Evolutionary conservation across 2,113 vertebrate species (phyloP), one percentile per base, ranked within the genome.

Genomic region (Heterochromis multidens): DNA sequence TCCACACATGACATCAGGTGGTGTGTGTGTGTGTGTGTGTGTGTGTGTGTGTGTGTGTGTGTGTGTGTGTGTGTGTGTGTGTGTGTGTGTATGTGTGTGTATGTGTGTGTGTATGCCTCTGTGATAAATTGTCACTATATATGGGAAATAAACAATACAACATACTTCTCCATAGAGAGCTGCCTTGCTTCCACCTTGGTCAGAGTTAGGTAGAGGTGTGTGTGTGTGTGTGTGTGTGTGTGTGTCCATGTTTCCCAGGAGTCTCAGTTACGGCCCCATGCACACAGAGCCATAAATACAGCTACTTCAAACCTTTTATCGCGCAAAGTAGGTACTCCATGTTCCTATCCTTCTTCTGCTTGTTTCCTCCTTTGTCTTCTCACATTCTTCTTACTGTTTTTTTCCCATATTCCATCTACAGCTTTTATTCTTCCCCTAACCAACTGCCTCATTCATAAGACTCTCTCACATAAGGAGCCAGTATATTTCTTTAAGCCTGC

Each of bases 111-210:
- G 23, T 85, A 27, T 16, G 11, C 2, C 7, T 78, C 13, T 57
- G 78, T 88, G 85, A 90, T 94, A 81, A 92, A 94, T 89, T 21
- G 5, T 77, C 77, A 78, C 85, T 76, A 80, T 90, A 79, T 78
- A 77, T 60, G 33, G 72, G 74, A 87, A 88, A 90, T 89, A 91
- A 90, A 92, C 86, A 92, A 88, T 84, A 86, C 80, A 88, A 82
- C 82, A 80, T 80, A 82, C 62, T 91, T 89, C 82, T 87, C 90
- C 85, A 82, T 11, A 62, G 86, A 80, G 79, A 85, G 59, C 46
- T 10, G 12, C 49, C 59, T 83, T 81, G 19, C 74, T 80, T 87
- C 49, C 77, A 82, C 56, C 59, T 62, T 54, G 52, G 80, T 63
- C 84, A 85, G 85, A 76, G 29, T 62, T 29, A 61, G 21, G 37